Conservation (phyloP, 2,888 invertebrate genomes). For the Trypoxylon attenuatum region DNA sequence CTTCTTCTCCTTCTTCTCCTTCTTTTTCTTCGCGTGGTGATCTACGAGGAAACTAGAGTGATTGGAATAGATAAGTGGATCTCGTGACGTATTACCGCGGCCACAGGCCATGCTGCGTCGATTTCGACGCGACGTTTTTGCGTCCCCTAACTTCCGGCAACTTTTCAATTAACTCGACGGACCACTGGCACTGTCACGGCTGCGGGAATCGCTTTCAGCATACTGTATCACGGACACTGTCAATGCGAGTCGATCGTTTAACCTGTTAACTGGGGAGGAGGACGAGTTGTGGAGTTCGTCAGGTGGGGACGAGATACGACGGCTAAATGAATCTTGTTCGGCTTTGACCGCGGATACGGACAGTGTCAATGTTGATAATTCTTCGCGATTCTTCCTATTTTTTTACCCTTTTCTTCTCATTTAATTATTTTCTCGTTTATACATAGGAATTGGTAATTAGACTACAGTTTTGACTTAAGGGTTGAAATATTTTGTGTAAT, state of each 20-base stretch:
- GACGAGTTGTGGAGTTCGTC: too few relatives aligned
- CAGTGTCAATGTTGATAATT: not conserved
- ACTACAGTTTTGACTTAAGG: too few relatives aligned
- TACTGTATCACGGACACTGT: too few relatives aligned
- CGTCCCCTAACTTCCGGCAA: not conserved
- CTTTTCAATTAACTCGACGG: not conserved
- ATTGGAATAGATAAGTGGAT: constrained; percentile 48
- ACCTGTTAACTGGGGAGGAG: not conserved
- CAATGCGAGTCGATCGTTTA: not conserved
- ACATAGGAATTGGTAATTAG: too few relatives aligned
- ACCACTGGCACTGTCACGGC: not conserved
- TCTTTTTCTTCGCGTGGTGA: too few relatives aligned
- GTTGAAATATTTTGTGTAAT: too few relatives aligned
- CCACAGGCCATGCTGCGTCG: not conserved
- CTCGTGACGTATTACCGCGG: too few relatives aligned
- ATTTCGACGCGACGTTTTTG: not conserved
- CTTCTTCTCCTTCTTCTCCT: too few relatives aligned
- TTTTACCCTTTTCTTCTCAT: not conserved
- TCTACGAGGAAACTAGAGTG: constrained; percentile 20
- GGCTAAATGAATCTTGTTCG: too few relatives aligned
- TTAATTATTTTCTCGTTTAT: too few relatives aligned
- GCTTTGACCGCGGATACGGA: too few relatives aligned
- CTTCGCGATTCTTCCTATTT: not conserved
- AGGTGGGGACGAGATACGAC: too few relatives aligned
- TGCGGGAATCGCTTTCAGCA: not conserved